Conservation (phyloP, 2,888 invertebrate genomes). For the Diaperis boleti region DNA sequence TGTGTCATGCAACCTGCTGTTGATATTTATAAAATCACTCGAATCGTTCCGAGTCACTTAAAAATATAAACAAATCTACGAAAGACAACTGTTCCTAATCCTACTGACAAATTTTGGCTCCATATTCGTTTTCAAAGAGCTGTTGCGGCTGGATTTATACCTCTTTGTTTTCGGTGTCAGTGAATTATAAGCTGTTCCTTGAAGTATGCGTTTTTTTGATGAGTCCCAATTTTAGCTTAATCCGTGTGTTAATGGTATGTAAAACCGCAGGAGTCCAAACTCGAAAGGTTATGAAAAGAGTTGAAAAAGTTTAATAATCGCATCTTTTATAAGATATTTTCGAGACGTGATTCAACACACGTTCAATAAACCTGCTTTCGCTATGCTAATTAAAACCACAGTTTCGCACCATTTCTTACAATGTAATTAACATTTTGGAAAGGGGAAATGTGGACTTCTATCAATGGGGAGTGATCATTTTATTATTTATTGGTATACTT, state of each 20-base stretch:
- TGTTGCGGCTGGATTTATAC: conserved; percentile 10
- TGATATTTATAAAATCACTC: conserved; percentile 27
- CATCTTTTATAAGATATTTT: conserved; percentile 19
- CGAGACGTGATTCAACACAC: conserved; percentile 24
- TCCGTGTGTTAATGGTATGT: not conserved
- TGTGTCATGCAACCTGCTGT: conserved; percentile 41
- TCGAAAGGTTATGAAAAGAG: conserved; percentile 12
- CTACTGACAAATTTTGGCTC: conserved; percentile 12
- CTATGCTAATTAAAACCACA: conserved; percentile 27
- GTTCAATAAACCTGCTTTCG: conserved; percentile 30
- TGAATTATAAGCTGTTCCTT: conserved; percentile 1
- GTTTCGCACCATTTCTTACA: conserved; percentile 14
- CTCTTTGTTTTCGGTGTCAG: conserved; percentile 12
- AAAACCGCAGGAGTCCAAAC: not conserved
- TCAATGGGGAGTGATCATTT: too few relatives aligned
- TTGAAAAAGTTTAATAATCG: conserved; percentile 3
- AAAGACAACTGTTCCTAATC: conserved; percentile 7
- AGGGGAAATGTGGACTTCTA: conserved; percentile 26
- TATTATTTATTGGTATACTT: too few relatives aligned
- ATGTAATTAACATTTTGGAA: too few relatives aligned
- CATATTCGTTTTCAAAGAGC: conserved; percentile 7
- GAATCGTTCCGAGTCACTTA: conserved; percentile 11
- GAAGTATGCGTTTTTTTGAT: conserved; percentile 1
- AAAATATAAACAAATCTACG: conserved; percentile 20
- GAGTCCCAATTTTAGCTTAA: not conserved